phyloP scores from a whole-genome alignment of 2,113 vertebrate genomes.

The Phalacrocorax brasilianus region DNA sequence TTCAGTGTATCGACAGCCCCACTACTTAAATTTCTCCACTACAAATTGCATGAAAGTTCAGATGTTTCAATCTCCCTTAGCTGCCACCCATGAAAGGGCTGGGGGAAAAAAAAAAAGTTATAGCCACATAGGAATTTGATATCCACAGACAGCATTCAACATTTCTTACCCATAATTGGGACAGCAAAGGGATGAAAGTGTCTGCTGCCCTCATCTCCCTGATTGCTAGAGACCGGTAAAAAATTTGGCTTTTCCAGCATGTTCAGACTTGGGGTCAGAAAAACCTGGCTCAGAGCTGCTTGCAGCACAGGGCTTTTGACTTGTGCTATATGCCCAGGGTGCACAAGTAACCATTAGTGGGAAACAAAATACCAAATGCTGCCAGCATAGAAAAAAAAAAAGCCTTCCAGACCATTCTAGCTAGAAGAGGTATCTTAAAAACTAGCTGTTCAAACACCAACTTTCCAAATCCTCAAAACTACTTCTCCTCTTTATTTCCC shows the following conservation, averaged over 20 bases:
- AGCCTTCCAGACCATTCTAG: background rate
- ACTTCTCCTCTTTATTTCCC: background rate
- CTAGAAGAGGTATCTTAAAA: background rate
- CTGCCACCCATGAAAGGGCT: background rate
- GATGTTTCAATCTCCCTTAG: background rate
- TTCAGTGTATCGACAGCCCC: background rate
- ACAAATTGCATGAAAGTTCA: background rate
- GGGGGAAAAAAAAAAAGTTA: background rate
- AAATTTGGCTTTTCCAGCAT: background rate
- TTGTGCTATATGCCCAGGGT: background rate
- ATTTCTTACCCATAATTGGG: background rate
- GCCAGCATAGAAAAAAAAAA: background rate
- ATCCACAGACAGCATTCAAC: background rate
- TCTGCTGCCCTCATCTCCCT: background rate
- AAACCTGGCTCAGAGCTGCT: background rate
- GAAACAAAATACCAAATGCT: background rate
- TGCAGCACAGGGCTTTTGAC: background rate
- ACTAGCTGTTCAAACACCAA: background rate
- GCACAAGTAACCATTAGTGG: slow-evolving; percentile 33
- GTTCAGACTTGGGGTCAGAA: background rate
- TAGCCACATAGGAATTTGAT: background rate
- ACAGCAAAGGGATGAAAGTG: background rate
- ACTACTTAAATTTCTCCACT: background rate
- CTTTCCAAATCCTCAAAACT: background rate
- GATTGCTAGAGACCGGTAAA: background rate